phyloP scores from a whole-genome alignment of 2,113 vertebrate genomes.

The Rhadina sibilatrix region DNA sequence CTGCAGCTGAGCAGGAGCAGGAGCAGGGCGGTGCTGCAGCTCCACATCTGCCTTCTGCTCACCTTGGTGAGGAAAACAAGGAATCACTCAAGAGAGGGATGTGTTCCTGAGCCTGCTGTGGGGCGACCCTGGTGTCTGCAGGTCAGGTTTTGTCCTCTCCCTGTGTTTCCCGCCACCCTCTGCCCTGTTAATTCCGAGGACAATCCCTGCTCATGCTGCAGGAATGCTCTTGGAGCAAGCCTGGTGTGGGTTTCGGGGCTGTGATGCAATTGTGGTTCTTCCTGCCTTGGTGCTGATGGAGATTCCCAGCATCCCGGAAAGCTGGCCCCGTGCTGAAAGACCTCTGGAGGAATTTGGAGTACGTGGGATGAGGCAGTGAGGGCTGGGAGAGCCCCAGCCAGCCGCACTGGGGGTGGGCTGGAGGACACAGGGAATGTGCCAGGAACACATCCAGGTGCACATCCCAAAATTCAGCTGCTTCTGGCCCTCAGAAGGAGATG shows the following conservation, averaged over 20 bases:
- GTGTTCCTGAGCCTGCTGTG: not conserved
- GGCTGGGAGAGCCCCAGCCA: not conserved
- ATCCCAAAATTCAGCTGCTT: not conserved
- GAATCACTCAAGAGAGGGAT: not conserved
- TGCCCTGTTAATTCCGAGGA: not conserved
- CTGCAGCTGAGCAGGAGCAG: not conserved
- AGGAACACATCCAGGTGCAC: not conserved
- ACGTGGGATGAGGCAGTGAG: not conserved
- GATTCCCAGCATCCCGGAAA: not conserved
- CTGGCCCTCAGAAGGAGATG: not conserved
- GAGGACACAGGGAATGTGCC: not conserved
- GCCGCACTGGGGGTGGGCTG: not conserved
- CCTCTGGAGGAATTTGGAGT: not conserved
- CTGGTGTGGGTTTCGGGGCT: not conserved
- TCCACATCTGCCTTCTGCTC: not conserved
- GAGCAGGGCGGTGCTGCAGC: not conserved
- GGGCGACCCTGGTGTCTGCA: not conserved
- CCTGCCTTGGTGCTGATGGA: not conserved
- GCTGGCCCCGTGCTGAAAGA: not conserved
- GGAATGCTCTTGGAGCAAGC: not conserved
- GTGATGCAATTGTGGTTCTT: not conserved
- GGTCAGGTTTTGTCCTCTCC: not conserved
- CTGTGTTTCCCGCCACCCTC: not conserved
- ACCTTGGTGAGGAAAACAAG: accelerated
- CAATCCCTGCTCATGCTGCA: not conserved